phyloP scores from a whole-genome alignment of 37 sponge, comb jelly and placozoan species.

The Dysidea cf. avara region DNA sequence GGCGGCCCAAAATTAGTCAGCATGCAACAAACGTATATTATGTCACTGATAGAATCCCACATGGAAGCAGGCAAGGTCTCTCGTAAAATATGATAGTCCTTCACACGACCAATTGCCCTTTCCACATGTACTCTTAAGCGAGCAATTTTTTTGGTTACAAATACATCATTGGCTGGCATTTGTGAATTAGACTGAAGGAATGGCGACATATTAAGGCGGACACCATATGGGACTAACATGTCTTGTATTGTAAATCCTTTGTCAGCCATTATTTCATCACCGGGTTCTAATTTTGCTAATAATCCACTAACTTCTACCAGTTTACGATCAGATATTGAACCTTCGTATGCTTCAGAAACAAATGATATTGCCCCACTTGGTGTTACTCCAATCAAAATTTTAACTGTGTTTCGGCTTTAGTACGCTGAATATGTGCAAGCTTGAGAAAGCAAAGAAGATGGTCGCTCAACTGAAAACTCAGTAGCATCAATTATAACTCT shows the following conservation, averaged over 20 bases:
- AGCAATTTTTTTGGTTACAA: conserved; percentile 20
- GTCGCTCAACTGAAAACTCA: conserved; percentile 39
- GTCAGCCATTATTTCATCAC: conserved; percentile 65
- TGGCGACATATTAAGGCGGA: conserved; percentile 31
- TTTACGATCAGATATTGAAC: conserved; percentile 44
- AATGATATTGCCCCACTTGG: conserved; percentile 50
- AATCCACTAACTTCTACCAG: conserved; percentile 39
- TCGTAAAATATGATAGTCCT: conserved; percentile 19
- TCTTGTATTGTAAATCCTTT: conserved; percentile 44
- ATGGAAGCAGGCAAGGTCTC: conserved; percentile 4
- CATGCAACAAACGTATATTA: conserved; percentile 18
- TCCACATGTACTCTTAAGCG: conserved; percentile 31
- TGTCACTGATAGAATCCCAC: conserved; percentile 19
- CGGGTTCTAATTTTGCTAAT: no score
- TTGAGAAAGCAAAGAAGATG: no score
- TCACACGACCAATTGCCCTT: conserved; percentile 28
- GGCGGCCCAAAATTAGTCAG: conserved; percentile 36
- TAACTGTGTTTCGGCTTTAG: conserved; percentile 60
- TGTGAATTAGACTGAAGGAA: not conserved
- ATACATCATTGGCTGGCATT: not conserved
- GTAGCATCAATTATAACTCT: conserved; percentile 38
- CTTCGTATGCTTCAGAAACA: conserved; percentile 41
- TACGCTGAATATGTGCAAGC: conserved; percentile 47
- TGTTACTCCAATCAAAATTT: conserved; percentile 52
- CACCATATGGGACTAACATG: conserved; percentile 3